Conservation (phyloP, 2,888 invertebrate species). For the Hirtodrosophila alboralis region DNA sequence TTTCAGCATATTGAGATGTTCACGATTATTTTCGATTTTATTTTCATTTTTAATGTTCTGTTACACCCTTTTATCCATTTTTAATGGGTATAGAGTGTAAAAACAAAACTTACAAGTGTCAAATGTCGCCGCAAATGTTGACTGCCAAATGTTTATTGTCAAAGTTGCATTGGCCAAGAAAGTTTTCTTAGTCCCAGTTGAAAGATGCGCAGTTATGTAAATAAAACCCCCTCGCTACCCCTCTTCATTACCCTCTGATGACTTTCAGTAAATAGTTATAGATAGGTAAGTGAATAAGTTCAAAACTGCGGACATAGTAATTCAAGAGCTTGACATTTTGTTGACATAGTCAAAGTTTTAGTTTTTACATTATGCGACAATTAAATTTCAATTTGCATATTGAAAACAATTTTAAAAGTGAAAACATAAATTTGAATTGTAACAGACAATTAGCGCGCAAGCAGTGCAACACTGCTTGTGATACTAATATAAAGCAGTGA, state of each 20-base stretch:
- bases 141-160: constrained; percentile 73
- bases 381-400: constrained; percentile 41
- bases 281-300: constrained; percentile 20
- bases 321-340: constrained; percentile 27
- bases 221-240: no score
- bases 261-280: no score
- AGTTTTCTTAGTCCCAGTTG: constrained; percentile 46
- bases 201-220: constrained; percentile 36
- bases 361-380: constrained; percentile 24
- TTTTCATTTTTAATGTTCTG: no score
- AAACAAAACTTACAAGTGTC: constrained; percentile 47
- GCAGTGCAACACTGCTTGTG: constrained; percentile 16
- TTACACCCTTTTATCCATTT: no score
- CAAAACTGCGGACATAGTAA: constrained; percentile 23
- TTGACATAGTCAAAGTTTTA: constrained; percentile 33
- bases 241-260: no score
- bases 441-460: neutral
- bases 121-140: constrained; percentile 55
- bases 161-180: constrained; percentile 52
- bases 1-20: no score
- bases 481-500: neutral
- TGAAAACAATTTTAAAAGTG: constrained; percentile 22
- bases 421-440: neutral
- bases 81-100: no score
- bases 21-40: no score